phyloP scores from a whole-genome alignment of 2,888 invertebrate species.

The Drosophila infuscata region DNA sequence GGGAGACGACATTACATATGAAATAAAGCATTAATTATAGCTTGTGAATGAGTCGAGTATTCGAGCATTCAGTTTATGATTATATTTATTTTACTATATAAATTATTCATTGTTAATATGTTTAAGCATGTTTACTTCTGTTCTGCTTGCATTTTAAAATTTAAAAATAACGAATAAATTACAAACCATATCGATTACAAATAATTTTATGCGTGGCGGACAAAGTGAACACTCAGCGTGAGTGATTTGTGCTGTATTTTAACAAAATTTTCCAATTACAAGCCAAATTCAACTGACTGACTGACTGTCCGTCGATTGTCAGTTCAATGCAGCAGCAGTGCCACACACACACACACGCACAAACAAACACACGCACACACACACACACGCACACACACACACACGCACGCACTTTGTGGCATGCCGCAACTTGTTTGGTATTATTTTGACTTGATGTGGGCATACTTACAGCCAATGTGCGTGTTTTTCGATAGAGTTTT shows the following conservation, averaged over 20 bases:
- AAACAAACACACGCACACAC: not conserved
- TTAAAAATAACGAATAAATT: not conserved
- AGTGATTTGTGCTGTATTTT: conserved; percentile 41
- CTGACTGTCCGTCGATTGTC: conserved; percentile 15
- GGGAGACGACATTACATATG: not conserved
- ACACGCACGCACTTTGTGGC: conserved; percentile 11
- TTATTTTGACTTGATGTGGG: conserved; percentile 68
- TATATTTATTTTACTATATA: not conserved
- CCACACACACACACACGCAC: conserved; percentile 3
- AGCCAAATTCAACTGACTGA: conserved; percentile 22
- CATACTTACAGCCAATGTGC: conserved; percentile 50
- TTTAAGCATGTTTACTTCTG: conserved; percentile 6
- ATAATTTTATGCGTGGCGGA: conserved; percentile 20
- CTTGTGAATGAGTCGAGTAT: not conserved
- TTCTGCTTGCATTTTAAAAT: not conserved
- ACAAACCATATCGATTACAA: conserved; percentile 23
- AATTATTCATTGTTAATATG: conserved; percentile 7
- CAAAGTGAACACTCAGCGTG: conserved; percentile 46
- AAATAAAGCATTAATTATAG: not conserved
- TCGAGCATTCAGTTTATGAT: not conserved
- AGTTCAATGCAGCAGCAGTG: conserved; percentile 2
- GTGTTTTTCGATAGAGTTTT: conserved; percentile 27
- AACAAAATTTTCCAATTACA: conserved; percentile 10
- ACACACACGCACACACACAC: not conserved
- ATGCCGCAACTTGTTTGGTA: conserved; percentile 57